Evolutionary conservation across 2,113 vertebrate genomes (phyloP).

Genomic region (Chinchilla lanigera): DNA sequence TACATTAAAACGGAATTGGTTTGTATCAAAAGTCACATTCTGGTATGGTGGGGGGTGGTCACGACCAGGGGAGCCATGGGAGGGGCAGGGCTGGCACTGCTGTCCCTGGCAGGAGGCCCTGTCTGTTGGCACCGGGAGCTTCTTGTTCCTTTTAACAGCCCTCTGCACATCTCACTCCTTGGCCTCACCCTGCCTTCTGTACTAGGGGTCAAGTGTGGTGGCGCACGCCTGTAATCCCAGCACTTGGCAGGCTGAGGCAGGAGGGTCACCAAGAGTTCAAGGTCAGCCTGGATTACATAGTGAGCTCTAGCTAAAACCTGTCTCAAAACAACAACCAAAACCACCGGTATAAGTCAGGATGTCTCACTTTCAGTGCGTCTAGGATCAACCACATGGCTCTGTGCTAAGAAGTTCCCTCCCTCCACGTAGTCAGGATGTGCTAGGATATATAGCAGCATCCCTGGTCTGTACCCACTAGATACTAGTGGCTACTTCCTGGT

Average conservation of each 20-base stretch:
- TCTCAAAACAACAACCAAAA: neutral
- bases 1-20: conserved; percentile 78
- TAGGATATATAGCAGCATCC: neutral
- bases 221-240: neutral
- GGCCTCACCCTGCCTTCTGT: too few relatives aligned
- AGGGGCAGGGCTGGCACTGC: accelerated
- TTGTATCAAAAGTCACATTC: conserved; percentile 23
- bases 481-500: neutral
- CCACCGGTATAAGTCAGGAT: neutral
- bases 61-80: accelerated
- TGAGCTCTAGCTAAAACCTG: neutral
- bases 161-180: neutral
- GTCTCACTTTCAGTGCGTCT: neutral
- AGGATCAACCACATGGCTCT: too few relatives aligned
- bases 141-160: neutral
- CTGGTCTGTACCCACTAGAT: neutral
- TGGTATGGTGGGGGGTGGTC: accelerated
- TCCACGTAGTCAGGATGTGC: neutral
- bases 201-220: neutral
- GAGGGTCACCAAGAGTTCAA: neutral
- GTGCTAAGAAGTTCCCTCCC: neutral
- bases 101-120: neutral
- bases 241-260: neutral
- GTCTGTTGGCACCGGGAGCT: neutral
- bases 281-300: neutral